Conservation (phyloP, 2,797 vertebrate species). For the Miichthys miiuy region DNA sequence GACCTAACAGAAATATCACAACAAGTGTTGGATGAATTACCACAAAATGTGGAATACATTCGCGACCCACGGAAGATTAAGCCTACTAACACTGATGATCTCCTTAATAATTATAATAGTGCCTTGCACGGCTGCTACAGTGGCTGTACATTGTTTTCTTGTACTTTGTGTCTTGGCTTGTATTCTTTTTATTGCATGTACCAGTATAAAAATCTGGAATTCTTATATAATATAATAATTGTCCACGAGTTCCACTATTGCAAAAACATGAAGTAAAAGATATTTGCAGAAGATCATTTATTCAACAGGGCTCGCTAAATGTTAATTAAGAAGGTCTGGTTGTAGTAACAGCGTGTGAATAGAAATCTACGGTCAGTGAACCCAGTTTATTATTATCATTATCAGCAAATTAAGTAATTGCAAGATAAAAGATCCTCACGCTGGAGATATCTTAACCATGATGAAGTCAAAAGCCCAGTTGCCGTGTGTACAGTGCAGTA, state of each 20-base stretch:
- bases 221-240: too few species aligned
- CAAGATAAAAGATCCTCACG: conserved; percentile 1
- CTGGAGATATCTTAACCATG: background rate
- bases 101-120: too few species aligned
- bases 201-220: background rate
- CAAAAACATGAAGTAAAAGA: too few species aligned
- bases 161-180: background rate
- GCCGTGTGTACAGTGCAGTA: conserved; percentile 3
- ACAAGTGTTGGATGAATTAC: background rate
- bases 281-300: too few species aligned
- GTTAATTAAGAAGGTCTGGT: background rate
- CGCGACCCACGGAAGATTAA: too few species aligned
- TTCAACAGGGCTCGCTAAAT: background rate
- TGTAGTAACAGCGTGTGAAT: conserved; percentile 1
- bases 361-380: background rate
- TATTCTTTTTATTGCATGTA: background rate
- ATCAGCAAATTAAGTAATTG: conserved; percentile 32
- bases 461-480: background rate
- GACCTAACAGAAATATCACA: background rate
- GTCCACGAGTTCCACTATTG: too few species aligned
- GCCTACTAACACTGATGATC: background rate
- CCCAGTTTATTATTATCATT: conserved; percentile 12
- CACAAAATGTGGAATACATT: background rate
- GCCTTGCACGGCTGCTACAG: background rate
- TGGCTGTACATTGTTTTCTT: background rate